These are phyloP conservation scores for Hylaea fasciaria DNA, from an alignment of 2,888 invertebrate genomes.

Conservation along the genomic window DNA sequence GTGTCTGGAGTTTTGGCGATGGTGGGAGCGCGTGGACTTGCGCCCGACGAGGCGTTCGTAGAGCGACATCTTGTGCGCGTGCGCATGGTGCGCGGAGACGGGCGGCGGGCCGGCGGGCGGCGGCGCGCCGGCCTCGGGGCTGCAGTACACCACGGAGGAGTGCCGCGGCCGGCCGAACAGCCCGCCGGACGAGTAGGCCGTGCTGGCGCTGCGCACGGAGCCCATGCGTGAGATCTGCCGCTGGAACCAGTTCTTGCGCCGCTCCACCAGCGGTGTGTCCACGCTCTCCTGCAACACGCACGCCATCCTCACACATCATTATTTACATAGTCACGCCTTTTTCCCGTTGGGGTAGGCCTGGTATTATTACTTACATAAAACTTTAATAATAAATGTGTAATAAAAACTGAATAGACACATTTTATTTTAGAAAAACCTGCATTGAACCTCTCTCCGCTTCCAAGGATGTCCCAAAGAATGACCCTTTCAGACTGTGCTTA, in stretches of 20 bases:
- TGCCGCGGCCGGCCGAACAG: constrained; percentile 91
- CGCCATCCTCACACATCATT: not conserved
- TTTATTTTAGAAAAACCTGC: too few species aligned
- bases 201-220: constrained; percentile 93
- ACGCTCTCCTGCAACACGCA: constrained; percentile 90
- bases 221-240: constrained; percentile 94
- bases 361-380: too few species aligned
- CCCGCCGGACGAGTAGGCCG: constrained; percentile 91
- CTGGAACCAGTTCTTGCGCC: constrained; percentile 95
- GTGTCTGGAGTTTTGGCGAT: constrained; percentile 86
- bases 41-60: constrained; percentile 93
- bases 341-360: too few species aligned
- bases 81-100: constrained; percentile 56
- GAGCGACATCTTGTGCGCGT: constrained; percentile 89
- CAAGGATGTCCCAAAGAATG: too few species aligned
- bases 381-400: too few species aligned
- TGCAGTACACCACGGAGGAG: constrained; percentile 90
- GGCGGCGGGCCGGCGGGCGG: constrained; percentile 58
- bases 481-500: too few species aligned
- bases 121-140: constrained; percentile 84
- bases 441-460: too few species aligned
- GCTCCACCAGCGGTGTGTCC: constrained; percentile 93
- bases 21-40: constrained; percentile 89
- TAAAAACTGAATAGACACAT: too few species aligned
- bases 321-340: too few species aligned